A percentile compares a stretch with the other conserved stretches of the same genome.
These are phyloP conservation scores for Aotus griseimembra DNA, from an alignment of 2,797 vertebrate species.

Conservation along the genomic window DNA sequence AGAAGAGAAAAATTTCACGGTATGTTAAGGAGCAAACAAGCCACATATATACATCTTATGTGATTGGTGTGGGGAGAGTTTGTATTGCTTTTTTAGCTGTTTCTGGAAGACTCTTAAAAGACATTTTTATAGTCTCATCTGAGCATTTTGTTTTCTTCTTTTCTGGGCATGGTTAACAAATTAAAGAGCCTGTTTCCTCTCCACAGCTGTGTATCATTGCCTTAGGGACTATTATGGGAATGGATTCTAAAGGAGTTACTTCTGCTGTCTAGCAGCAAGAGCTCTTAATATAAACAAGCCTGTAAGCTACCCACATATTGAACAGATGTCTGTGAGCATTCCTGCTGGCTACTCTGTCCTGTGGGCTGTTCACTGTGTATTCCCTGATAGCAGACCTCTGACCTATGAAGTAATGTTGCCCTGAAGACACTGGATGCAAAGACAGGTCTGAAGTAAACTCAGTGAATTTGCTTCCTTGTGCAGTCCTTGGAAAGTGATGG, in stretches of 20 bases:
- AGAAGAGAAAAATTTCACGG: neutral
- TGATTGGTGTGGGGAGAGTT: neutral
- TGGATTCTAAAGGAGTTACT: conserved; percentile 63
- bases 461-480: neutral
- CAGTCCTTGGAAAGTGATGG: neutral
- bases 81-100: conserved; percentile 49
- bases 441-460: conserved; percentile 25
- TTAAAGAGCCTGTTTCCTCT: conserved; percentile 81
- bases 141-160: conserved; percentile 73
- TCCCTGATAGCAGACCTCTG: conserved; percentile 61
- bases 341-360: conserved; percentile 60
- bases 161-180: conserved; percentile 77
- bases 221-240: conserved; percentile 77
- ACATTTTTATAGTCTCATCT: conserved; percentile 57
- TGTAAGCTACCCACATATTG: neutral
- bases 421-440: conserved; percentile 35
- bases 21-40: neutral
- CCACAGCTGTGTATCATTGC: conserved; percentile 73
- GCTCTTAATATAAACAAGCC: conserved; percentile 73
- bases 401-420: conserved; percentile 72
- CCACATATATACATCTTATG: neutral
- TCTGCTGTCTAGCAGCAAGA: conserved; percentile 78
- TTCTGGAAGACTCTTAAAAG: conserved; percentile 29
- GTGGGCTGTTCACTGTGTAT: conserved; percentile 20
- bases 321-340: conserved; percentile 73